Evolutionary conservation across 2,113 vertebrate species (phyloP).

Genomic region (Planiliza haematocheilus): DNA sequence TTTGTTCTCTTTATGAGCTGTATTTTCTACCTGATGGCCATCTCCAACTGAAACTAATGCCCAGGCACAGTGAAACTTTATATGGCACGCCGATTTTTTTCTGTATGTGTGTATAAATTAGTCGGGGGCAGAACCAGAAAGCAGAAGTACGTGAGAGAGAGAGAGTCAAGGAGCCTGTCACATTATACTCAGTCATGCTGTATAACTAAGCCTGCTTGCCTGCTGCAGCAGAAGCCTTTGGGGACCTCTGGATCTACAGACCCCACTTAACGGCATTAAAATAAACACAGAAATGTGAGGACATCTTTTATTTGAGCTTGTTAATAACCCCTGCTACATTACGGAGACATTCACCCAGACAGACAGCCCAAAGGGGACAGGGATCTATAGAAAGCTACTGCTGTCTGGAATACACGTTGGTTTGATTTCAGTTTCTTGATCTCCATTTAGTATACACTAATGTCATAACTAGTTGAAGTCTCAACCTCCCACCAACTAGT

Average conservation of each 20-base stretch:
- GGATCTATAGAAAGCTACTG: slow-evolving; percentile 33
- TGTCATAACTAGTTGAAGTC: background rate
- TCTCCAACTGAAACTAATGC: slow-evolving; percentile 65
- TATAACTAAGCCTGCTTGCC: slow-evolving; percentile 36
- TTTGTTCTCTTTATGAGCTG: background rate
- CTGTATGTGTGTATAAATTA: slow-evolving; percentile 22
- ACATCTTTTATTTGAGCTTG: slow-evolving; percentile 60
- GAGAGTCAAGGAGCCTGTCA: slow-evolving; percentile 38
- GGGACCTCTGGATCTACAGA: slow-evolving; percentile 44
- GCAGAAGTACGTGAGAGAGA: slow-evolving; percentile 33
- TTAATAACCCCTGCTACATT: slow-evolving; percentile 57
- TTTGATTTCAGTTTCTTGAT: slow-evolving; percentile 27
- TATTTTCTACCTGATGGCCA: slow-evolving; percentile 37
- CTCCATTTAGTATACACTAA: background rate
- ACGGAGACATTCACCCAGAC: slow-evolving; percentile 53
- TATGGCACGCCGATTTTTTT: slow-evolving; percentile 15
- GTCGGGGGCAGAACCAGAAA: slow-evolving; percentile 25
- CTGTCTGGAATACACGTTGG: slow-evolving; percentile 24
- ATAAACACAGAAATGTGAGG: slow-evolving; percentile 70
- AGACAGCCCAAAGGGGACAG: slow-evolving; percentile 22
- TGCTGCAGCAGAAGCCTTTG: slow-evolving; percentile 35
- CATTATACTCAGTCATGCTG: slow-evolving; percentile 43
- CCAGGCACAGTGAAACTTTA: slow-evolving; percentile 60
- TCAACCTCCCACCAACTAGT: background rate
- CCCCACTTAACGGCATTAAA: slow-evolving; percentile 64